Evolutionary conservation across 2,113 vertebrate genomes (phyloP), one percentile per base, ranked within the genome.

Genomic region (Balaeniceps rex): DNA sequence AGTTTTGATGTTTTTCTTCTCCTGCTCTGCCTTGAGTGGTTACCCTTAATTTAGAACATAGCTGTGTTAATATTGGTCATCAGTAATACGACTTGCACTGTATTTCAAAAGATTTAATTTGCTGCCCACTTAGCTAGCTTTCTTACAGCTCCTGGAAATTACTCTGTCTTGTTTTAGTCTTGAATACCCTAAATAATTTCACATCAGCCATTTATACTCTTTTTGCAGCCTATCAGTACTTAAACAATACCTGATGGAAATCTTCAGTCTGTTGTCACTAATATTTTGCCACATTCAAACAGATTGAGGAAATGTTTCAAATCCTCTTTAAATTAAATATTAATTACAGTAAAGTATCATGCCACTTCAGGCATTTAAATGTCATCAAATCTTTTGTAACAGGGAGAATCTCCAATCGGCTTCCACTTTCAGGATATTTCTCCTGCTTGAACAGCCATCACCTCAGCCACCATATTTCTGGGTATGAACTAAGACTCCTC

Each of bases 31-130:
- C 44, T 44, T 52, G 28, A 86, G 52, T 21, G 24, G 46, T 61
- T 61, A 46, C 6, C 31, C 46, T 87, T 75, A 60, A 44, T 74
- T 52, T 52, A 86, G 58, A 83, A 60, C 13, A 13, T 11, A 51
- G 40, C 26, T 82, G 33, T 29, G 25, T 52, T 54, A 29, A 12
- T 24, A 42, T 14, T 84, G 46, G 26, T 60, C 83, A 74, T 24
- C 38, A 69, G 33, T 0, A 40, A 31, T 10, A 23, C 5, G 33
- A 51, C 14, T 86, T 61, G 0, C 8, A 75, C 1, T 1, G 6
- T 28, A 57, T 57, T 71, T 86, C 11, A 38, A 63, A 55, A 46
- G 29, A 61, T 80, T 76, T 76, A 4, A 83, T 66, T 90, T 85
- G 81, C 34, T 93, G 70, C 40, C 51, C 70, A 8, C 33, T 64